Evolutionary conservation across 2,888 invertebrate species (phyloP).

Genomic region (Argynnis bischoffii): DNA sequence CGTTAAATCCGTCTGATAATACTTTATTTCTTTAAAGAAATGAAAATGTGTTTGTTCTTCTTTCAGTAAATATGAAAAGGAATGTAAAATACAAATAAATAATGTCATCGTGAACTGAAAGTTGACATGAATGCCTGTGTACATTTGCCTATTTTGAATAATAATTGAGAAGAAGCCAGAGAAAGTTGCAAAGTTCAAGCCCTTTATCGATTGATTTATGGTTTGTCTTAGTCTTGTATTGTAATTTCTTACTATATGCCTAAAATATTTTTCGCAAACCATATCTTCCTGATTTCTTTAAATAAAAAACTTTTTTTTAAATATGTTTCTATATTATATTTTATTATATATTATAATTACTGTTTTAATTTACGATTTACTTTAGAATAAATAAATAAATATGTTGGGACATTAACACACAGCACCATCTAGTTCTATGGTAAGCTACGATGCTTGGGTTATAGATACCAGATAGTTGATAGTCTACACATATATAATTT

Average conservation of each 20-base stretch:
- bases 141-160: slow-evolving; percentile 26
- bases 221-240: not conserved
- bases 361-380: no score
- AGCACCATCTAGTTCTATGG: no score
- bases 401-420: no score
- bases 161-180: slow-evolving; percentile 27
- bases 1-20: no score
- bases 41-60: not conserved
- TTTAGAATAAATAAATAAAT: no score
- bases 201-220: slow-evolving; percentile 27
- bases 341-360: no score
- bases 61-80: not conserved
- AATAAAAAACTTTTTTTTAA: not conserved
- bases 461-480: no score
- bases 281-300: no score
- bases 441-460: no score
- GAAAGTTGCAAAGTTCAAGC: slow-evolving; percentile 23
- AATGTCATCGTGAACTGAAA: slow-evolving; percentile 17
- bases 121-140: slow-evolving; percentile 9
- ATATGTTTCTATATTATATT: not conserved
- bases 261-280: not conserved
- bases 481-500: no score
- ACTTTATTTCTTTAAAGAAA: no score
- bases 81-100: slow-evolving; percentile 7
- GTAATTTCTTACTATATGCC: not conserved